Evolutionary conservation across 2,888 invertebrate species (phyloP).

Genomic region (Biston stratarius): DNA sequence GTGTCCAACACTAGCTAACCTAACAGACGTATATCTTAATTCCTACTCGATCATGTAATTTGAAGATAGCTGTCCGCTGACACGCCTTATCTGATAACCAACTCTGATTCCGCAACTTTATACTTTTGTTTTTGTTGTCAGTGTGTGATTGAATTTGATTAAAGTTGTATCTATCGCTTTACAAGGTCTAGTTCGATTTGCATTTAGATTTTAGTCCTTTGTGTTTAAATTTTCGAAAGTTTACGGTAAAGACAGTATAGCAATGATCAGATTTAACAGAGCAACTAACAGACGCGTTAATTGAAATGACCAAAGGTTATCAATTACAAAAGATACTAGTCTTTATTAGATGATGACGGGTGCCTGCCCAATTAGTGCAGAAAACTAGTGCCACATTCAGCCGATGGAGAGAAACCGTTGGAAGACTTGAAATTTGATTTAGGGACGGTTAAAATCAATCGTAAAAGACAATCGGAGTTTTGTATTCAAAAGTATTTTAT

Average conservation of each 20-base stretch:
- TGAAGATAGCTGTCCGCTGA: conserved; percentile 29
- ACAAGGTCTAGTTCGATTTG: conserved; percentile 4
- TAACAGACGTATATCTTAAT: conserved; percentile 21
- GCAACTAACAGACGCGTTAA: background rate
- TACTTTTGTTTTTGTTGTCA: conserved; percentile 33
- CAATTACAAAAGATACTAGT: conserved; percentile 10
- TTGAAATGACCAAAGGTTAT: conserved; percentile 6
- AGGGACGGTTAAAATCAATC: background rate
- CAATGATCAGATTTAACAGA: background rate
- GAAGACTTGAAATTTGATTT: background rate
- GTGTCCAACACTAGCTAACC: conserved; percentile 14
- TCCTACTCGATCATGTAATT: conserved; percentile 30
- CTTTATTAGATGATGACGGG: conserved; percentile 10
- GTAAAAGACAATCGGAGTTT: background rate
- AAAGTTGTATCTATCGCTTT: background rate
- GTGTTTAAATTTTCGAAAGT: background rate
- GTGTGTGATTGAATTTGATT: conserved; percentile 21
- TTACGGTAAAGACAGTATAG: background rate
- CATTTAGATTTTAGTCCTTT: background rate
- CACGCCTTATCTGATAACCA: conserved; percentile 31
- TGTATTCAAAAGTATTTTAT: too few relatives aligned
- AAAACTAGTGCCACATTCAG: conserved; percentile 3
- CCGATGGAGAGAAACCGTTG: background rate
- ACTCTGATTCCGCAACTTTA: conserved; percentile 27
- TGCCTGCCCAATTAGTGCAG: conserved; percentile 12